phyloP scores from a whole-genome alignment of 2,113 vertebrate genomes.

The Leucosticte australis region DNA sequence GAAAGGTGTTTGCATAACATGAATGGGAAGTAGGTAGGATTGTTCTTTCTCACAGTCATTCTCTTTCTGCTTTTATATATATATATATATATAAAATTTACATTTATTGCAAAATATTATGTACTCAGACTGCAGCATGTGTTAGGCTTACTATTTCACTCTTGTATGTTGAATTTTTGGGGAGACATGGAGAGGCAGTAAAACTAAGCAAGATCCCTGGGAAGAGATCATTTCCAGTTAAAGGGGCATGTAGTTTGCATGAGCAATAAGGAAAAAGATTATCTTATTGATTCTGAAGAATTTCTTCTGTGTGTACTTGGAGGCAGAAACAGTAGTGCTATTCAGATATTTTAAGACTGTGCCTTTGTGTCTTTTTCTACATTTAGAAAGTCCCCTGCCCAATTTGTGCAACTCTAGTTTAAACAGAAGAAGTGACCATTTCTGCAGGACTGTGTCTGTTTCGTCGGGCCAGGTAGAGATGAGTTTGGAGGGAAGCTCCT shows the following conservation, averaged over 20 bases:
- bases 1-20: slow-evolving; percentile 59
- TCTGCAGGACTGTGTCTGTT: background rate
- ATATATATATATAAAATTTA: background rate
- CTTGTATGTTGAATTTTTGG: background rate
- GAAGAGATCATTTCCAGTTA: background rate
- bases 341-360: background rate
- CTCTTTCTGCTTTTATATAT: slow-evolving; percentile 18
- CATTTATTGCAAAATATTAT: slow-evolving; percentile 52
- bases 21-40: slow-evolving; percentile 49
- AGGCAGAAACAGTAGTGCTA: slow-evolving; percentile 21
- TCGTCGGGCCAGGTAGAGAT: background rate
- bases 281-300: background rate
- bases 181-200: background rate
- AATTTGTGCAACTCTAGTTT: background rate
- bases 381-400: background rate
- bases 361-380: background rate
- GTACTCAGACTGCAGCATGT: background rate
- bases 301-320: background rate
- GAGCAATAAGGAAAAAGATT: background rate
- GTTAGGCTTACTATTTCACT: background rate
- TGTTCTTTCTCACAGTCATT: background rate
- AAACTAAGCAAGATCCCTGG: background rate
- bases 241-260: background rate
- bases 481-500: background rate
- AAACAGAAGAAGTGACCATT: background rate